Evolutionary conservation across 2,888 invertebrate genomes (phyloP), one percentile per base, ranked within the genome.

Genomic region (Lottia gigantea): DNA sequence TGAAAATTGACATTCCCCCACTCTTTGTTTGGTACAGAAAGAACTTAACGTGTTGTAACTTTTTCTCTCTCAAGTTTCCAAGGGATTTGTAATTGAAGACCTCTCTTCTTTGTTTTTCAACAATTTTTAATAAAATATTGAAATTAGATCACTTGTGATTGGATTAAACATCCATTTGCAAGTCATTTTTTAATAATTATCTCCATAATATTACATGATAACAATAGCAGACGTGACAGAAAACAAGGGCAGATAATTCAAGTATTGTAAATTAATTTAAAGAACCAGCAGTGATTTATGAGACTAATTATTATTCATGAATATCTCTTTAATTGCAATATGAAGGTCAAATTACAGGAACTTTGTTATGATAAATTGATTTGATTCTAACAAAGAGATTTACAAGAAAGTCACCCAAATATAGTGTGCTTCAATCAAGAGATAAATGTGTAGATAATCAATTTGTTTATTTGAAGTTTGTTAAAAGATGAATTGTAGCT

Each of bases 101-200:
- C 7, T 40, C 40, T 40, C 40, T 55, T 55, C 55, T 23, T 19
- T 23, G 23, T 55, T 55, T 55, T 55, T 55, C 23, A 23, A 23
- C 55, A 55, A 55, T 55, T 55, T 23, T 55, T 55, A 55, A 55
- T 55, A 55, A 55, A 55, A 55, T 55, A 55, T 55, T 55, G 55
- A 55, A 55, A 55, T 55, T 55, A 23, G 55, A 55, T 23, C 55
- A 23, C 14, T 55, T 19, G 19, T 55, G 55, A 55, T 55, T 55
- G 55, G 55, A 55, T 55, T 55, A 55, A 23, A 12, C 23, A 23
- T 55, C 55, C 55, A 55, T 55, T 55, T 55, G 55, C 55, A 55
- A 23, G 55, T 55, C 23, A 23, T 55, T 14, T 55, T 55, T 55
- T 55, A 55, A 55, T 55, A 23, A 55, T 23, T 55, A 23, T 23